Evolutionary conservation across 2,113 vertebrate genomes (phyloP).

Genomic region (Mionectes macconnelli): DNA sequence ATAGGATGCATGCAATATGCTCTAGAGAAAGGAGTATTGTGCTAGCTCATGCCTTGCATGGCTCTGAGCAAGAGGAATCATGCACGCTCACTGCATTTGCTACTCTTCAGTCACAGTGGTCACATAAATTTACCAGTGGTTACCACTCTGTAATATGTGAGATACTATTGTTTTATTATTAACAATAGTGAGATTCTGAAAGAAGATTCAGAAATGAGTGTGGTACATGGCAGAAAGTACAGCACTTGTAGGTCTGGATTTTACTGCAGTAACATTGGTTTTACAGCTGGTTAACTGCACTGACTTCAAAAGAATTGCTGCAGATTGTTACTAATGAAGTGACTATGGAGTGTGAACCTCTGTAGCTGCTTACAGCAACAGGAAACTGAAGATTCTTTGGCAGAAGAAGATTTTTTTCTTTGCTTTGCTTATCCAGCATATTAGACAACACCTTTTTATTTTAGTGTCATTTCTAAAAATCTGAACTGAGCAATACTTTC

Average conservation of each 20-base stretch:
- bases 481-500: not conserved
- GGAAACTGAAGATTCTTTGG: not conserved
- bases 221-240: not conserved
- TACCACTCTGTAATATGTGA: not conserved
- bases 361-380: not conserved
- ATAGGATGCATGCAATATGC: not conserved
- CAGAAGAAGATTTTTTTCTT: not conserved
- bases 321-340: not conserved
- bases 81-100: not conserved
- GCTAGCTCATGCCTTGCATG: not conserved
- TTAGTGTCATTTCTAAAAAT: not conserved
- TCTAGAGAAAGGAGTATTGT: not conserved
- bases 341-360: not conserved
- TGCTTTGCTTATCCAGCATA: not conserved
- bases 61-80: not conserved
- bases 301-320: not conserved
- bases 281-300: not conserved
- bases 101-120: not conserved
- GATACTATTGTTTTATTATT: not conserved
- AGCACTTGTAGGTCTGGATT: not conserved
- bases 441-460: not conserved
- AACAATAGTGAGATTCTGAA: not conserved
- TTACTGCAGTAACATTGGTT: not conserved
- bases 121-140: not conserved
- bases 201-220: not conserved